These are phyloP conservation scores for Maylandia zebra DNA, from an alignment of 2,113 vertebrate genomes.

Conservation along the genomic window DNA sequence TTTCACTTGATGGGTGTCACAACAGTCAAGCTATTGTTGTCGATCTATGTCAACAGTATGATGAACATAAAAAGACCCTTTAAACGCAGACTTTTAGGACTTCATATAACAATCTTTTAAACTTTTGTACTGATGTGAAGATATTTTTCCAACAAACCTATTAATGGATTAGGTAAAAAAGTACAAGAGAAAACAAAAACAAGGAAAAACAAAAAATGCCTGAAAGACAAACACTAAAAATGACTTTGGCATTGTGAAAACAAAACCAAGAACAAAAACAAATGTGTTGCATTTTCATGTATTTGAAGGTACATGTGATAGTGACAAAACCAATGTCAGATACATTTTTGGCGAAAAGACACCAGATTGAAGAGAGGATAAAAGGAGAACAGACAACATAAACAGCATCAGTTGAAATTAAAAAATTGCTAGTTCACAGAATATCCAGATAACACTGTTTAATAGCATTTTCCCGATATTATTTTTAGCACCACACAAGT, in stretches of 20 bases:
- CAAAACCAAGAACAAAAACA: background rate
- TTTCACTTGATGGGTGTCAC: background rate
- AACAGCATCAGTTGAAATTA: background rate
- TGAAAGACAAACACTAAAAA: background rate
- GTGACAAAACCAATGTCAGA: background rate
- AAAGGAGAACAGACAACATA: background rate
- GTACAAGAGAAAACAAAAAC: background rate
- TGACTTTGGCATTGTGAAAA: background rate
- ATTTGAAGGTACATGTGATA: background rate
- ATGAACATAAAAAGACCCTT: background rate
- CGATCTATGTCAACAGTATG: too few species aligned
- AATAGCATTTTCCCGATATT: background rate
- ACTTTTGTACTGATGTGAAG: background rate
- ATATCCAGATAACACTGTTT: background rate
- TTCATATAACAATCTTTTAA: rapidly evolving
- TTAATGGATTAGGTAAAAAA: background rate
- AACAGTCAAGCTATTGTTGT: background rate
- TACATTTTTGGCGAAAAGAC: background rate
- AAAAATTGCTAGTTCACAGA: background rate
- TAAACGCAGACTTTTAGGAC: background rate
- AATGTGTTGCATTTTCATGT: background rate
- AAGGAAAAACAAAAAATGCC: background rate
- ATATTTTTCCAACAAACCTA: background rate
- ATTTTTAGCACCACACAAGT: background rate
- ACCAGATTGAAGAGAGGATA: background rate